Evolutionary conservation across 2,888 invertebrate species (phyloP).

Genomic region (Chorisops tibialis): DNA sequence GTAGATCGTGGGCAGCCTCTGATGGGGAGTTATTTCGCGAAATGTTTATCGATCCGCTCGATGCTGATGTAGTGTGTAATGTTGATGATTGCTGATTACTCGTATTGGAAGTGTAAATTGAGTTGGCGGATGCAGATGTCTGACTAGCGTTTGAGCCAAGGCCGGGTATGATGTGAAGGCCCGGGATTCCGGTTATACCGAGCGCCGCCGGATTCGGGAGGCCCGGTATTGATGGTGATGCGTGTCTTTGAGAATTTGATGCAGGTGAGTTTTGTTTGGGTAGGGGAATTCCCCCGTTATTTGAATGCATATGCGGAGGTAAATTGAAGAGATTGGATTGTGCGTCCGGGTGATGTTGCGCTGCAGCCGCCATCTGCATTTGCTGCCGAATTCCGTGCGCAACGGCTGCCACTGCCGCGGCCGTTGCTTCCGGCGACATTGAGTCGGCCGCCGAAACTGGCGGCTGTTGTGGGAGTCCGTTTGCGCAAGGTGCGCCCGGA

Average conservation of each 20-base stretch:
- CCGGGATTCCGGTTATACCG: conserved; percentile 38
- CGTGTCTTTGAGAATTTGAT: conserved; percentile 44
- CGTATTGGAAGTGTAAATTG: conserved; percentile 29
- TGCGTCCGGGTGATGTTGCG: conserved; percentile 54
- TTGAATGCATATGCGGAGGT: conserved; percentile 43
- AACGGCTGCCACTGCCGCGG: conserved; percentile 81
- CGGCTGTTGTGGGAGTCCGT: conserved; percentile 57
- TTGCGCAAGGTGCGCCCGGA: conserved; percentile 57
- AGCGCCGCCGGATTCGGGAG: conserved; percentile 40
- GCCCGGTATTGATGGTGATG: conserved; percentile 31
- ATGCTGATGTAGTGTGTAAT: conserved; percentile 42
- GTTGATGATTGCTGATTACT: conserved; percentile 1
- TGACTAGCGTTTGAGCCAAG: conserved; percentile 34
- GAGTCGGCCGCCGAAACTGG: conserved; percentile 54
- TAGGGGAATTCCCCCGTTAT: conserved; percentile 38
- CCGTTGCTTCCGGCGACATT: conserved; percentile 67
- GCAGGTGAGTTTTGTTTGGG: conserved; percentile 53
- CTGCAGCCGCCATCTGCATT: conserved; percentile 68
- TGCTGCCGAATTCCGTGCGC: conserved; percentile 82
- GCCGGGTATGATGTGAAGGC: conserved; percentile 37
- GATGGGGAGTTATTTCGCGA: conserved; percentile 49
- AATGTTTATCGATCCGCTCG: conserved; percentile 43
- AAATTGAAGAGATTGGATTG: conserved; percentile 54
- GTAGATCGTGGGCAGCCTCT: conserved; percentile 49
- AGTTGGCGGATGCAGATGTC: conserved; percentile 32